phyloP scores from a whole-genome alignment of 2,888 invertebrate species.

The Drosophila pseudotakahashii region DNA sequence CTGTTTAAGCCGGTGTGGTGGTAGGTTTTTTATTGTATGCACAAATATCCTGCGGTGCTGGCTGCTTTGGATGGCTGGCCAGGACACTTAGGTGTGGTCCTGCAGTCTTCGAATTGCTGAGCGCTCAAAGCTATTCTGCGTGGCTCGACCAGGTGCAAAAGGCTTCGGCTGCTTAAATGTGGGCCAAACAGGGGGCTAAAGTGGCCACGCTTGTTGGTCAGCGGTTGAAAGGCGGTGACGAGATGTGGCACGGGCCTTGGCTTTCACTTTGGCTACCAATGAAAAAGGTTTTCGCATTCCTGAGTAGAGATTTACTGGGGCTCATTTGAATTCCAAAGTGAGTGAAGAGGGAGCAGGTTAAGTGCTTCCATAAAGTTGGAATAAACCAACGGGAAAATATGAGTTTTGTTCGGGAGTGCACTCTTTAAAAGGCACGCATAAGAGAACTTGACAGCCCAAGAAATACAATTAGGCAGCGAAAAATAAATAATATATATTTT shows the following conservation, averaged over 20 bases:
- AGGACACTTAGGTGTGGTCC: conserved; percentile 44
- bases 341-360: conserved; percentile 2
- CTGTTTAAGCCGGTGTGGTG: conserved; percentile 4
- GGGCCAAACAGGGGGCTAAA: not conserved
- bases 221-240: conserved; percentile 3
- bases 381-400: not conserved
- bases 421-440: not conserved
- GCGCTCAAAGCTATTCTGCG: conserved; percentile 38
- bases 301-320: conserved; percentile 20
- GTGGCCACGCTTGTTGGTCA: conserved; percentile 4
- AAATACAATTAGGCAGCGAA: not conserved
- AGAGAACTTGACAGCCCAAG: not conserved
- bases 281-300: conserved; percentile 29
- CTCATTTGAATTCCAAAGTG: conserved; percentile 28
- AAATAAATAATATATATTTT: too few species aligned
- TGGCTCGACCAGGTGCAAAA: conserved; percentile 36
- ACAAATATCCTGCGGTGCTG: conserved; percentile 42
- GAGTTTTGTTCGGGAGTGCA: not conserved
- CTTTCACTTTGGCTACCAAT: conserved; percentile 23
- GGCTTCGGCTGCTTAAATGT: conserved; percentile 26
- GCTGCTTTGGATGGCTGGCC: conserved; percentile 12
- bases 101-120: conserved; percentile 14
- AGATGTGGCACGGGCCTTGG: conserved; percentile 21
- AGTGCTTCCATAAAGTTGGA: conserved; percentile 1
- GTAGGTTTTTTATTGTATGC: conserved; percentile 38